Conservation (phyloP, 2,888 invertebrate species). For the Agrotis puta region DNA sequence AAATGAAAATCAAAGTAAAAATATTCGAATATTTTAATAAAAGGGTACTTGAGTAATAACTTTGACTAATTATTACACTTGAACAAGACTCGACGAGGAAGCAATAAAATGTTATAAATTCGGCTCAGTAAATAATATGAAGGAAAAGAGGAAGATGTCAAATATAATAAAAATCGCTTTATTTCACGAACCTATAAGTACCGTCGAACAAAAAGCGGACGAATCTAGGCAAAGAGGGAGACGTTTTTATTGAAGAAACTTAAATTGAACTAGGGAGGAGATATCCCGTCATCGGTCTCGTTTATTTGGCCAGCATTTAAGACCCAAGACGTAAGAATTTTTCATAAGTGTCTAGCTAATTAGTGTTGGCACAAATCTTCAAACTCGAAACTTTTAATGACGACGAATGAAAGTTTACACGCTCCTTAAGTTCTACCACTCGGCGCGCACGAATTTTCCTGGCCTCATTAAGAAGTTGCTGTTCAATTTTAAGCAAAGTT, state of each 20-base stretch:
- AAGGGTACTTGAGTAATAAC: neutral
- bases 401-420: constrained; percentile 89
- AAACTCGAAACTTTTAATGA: constrained; percentile 88
- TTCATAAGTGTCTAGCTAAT: constrained; percentile 86
- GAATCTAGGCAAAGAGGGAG: constrained; percentile 46
- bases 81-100: constrained; percentile 25
- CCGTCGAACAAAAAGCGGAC: constrained; percentile 40
- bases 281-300: constrained; percentile 57
- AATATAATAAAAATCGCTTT: constrained; percentile 56
- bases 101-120: constrained; percentile 53
- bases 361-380: constrained; percentile 89
- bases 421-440: constrained; percentile 84
- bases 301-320: constrained; percentile 69
- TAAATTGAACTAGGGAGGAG: constrained; percentile 55
- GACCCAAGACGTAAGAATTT: constrained; percentile 70
- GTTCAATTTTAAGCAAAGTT: constrained; percentile 82
- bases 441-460: constrained; percentile 84
- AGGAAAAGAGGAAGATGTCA: constrained; percentile 39
- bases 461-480: constrained; percentile 88
- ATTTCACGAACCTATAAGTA: constrained; percentile 50
- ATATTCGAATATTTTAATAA: neutral
- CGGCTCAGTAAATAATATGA: constrained; percentile 39
- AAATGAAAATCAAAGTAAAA: neutral
- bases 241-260: constrained; percentile 55
- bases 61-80: constrained; percentile 31